Evolutionary conservation across 37 sponge, comb jelly and placozoan genomes (phyloP).

Genomic region (Aplysina aerophoba): DNA sequence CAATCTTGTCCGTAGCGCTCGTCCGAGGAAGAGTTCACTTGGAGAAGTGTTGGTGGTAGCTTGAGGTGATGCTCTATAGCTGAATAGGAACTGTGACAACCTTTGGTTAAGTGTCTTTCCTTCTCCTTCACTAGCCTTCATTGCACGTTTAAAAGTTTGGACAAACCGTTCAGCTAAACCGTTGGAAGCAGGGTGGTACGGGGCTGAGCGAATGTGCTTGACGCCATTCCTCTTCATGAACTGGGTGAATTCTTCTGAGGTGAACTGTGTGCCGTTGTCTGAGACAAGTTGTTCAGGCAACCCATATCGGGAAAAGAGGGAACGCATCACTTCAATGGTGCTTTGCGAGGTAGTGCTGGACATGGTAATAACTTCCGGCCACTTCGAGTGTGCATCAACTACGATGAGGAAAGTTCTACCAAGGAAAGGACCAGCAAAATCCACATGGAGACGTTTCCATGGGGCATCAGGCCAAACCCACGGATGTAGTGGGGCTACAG

Average conservation of each 20-base stretch:
- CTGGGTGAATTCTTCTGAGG: constrained; percentile 26
- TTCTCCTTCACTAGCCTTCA: constrained; percentile 7
- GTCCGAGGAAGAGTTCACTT: constrained; percentile 28
- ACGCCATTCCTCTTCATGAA: constrained; percentile 36
- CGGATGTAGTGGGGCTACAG: constrained; percentile 9
- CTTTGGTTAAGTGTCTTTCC: background rate
- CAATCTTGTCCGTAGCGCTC: background rate
- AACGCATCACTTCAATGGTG: constrained; percentile 19
- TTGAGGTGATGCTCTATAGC: constrained; percentile 35
- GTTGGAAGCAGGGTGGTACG: constrained; percentile 57
- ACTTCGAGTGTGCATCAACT: constrained; percentile 32
- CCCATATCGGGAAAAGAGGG: constrained; percentile 12
- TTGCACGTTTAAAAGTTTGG: constrained; percentile 36
- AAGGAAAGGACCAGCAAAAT: constrained; percentile 30
- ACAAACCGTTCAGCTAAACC: constrained; percentile 58
- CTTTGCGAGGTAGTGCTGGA: background rate
- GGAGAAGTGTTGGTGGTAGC: constrained; percentile 46
- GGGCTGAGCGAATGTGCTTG: constrained; percentile 40
- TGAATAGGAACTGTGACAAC: constrained; percentile 29
- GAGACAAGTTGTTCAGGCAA: constrained; percentile 53
- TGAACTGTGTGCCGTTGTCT: constrained; percentile 33
- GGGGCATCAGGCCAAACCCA: background rate
- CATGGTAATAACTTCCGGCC: constrained; percentile 25
- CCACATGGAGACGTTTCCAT: constrained; percentile 19
- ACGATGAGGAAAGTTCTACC: constrained; percentile 1